phyloP scores from a whole-genome alignment of 2,888 invertebrate genomes.

The Cremastinae sp. region DNA sequence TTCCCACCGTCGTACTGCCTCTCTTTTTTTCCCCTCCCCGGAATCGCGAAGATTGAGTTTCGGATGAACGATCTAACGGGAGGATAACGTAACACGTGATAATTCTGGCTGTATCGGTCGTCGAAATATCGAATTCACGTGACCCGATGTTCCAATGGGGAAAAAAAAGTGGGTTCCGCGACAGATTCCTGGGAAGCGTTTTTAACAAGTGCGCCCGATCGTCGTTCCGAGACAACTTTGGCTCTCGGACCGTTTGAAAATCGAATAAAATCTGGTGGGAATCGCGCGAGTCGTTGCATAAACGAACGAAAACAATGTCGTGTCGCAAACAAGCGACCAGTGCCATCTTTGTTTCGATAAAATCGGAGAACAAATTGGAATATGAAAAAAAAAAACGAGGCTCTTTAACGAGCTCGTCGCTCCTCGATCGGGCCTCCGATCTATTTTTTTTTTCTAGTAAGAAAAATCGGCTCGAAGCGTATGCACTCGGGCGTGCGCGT shows the following conservation, averaged over 20 bases:
- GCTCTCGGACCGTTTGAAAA: neutral
- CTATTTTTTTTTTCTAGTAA: neutral
- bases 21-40: conserved; percentile 12
- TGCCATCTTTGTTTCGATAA: conserved; percentile 9
- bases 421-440: neutral
- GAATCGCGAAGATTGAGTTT: neutral
- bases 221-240: too few species aligned
- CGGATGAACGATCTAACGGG: neutral
- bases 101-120: too few species aligned
- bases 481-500: neutral
- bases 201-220: too few species aligned
- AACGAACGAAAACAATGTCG: neutral
- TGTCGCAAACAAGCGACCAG: neutral
- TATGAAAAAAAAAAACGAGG: neutral
- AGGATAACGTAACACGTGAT: too few species aligned
- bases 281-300: neutral
- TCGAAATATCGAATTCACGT: too few species aligned
- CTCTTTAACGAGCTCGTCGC: neutral
- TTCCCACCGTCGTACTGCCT: too few species aligned
- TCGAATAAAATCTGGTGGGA: conserved; percentile 15
- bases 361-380: neutral
- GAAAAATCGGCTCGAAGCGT: neutral
- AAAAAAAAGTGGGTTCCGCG: too few species aligned
- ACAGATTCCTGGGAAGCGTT: too few species aligned
- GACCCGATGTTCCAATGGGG: too few species aligned